Conservation (phyloP, 2,888 invertebrate genomes). For the Lasioglossum vierecki region DNA sequence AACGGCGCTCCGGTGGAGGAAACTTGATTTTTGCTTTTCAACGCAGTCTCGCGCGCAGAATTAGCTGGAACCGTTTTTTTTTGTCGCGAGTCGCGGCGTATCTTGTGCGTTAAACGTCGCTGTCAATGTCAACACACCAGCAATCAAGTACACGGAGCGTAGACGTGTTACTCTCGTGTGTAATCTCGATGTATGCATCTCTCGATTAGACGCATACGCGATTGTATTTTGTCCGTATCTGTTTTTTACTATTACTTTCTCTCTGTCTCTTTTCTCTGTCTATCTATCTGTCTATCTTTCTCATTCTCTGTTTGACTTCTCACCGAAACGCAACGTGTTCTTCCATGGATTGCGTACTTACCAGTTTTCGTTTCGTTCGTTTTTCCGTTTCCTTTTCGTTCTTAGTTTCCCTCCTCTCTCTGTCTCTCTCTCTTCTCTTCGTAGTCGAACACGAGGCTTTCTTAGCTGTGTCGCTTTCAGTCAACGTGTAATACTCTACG, state of each 20-base stretch:
- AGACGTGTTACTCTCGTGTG: slow-evolving; percentile 42
- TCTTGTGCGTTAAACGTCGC: slow-evolving; percentile 9
- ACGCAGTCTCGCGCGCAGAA: not conserved
- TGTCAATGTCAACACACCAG: slow-evolving; percentile 35
- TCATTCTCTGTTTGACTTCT: slow-evolving; percentile 15
- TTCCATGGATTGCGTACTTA: slow-evolving; percentile 57
- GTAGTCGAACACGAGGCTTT: slow-evolving; percentile 78
- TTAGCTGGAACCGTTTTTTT: not conserved
- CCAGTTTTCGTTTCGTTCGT: slow-evolving; percentile 11
- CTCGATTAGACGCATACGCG: slow-evolving; percentile 56
- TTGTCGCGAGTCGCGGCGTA: not conserved
- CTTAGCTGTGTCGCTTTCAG: slow-evolving; percentile 82
- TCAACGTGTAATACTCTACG: slow-evolving; percentile 72
- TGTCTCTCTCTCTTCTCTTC: slow-evolving; percentile 23
- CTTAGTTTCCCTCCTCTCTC: slow-evolving; percentile 3
- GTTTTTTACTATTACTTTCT: slow-evolving; percentile 2
- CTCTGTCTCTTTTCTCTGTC: slow-evolving; percentile 12
- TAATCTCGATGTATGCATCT: slow-evolving; percentile 53
- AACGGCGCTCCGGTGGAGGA: not conserved
- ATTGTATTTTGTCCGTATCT: slow-evolving; percentile 41
- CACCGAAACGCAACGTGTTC: slow-evolving; percentile 52
- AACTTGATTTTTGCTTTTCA: not conserved
- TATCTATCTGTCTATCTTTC: not conserved
- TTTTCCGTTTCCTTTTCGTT: not conserved
- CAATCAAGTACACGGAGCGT: slow-evolving; percentile 46